Conservation (phyloP, 2,113 vertebrate genomes). For the Myotis yumanensis region DNA sequence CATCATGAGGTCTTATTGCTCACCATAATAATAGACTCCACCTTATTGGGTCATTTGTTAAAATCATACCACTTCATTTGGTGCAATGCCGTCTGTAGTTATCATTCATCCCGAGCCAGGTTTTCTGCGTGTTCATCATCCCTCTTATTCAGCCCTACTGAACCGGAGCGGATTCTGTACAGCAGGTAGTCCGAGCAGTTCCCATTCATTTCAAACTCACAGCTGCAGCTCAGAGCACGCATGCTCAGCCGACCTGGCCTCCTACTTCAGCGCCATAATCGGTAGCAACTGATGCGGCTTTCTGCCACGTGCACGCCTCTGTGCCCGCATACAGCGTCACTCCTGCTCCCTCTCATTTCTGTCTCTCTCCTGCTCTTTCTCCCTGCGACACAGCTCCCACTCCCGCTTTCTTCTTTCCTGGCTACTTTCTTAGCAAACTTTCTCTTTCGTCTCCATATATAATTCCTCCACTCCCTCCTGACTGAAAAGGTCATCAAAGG, state of each 20-base stretch:
- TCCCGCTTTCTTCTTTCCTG: neutral
- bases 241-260: neutral
- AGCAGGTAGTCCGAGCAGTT: neutral
- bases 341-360: neutral
- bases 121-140: neutral
- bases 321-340: neutral
- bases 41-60: conserved; percentile 65
- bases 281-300: neutral
- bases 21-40: conserved; percentile 55
- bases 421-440: neutral
- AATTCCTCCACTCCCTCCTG: neutral
- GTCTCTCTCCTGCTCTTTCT: neutral
- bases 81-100: conserved; percentile 1
- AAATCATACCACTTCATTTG: conserved; percentile 55
- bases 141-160: conserved; percentile 10
- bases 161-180: neutral
- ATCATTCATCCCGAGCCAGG: conserved; percentile 7
- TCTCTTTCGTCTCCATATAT: neutral
- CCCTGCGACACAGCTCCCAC: neutral
- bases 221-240: neutral
- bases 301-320: neutral
- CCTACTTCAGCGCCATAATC: neutral
- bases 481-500: neutral
- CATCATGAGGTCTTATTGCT: conserved; percentile 62
- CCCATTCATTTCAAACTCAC: neutral